Conservation (phyloP, 2,888 invertebrate species). For the Drosophila lacicola region DNA sequence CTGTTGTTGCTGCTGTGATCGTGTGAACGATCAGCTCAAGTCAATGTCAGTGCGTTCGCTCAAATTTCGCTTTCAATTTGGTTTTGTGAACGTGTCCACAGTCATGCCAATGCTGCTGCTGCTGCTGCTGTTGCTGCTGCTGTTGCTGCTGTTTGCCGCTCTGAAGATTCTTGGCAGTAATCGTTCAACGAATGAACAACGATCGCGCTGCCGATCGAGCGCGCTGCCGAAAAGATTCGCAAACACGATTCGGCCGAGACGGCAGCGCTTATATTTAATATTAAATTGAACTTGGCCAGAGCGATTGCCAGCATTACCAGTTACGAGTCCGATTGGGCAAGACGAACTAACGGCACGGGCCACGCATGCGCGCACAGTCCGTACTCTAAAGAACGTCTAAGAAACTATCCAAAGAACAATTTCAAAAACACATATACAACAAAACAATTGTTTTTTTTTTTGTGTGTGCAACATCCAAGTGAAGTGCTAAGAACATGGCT, state of each 20-base stretch:
- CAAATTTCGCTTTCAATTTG: slow-evolving; percentile 64
- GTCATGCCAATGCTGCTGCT: slow-evolving; percentile 51
- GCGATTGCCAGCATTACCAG: slow-evolving; percentile 75
- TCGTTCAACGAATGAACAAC: slow-evolving; percentile 26
- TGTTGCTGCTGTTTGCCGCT: slow-evolving; percentile 3
- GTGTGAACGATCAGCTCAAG: slow-evolving; percentile 65
- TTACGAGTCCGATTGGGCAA: slow-evolving; percentile 73
- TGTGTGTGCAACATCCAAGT: slow-evolving; percentile 22
- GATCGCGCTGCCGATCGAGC: slow-evolving; percentile 36
- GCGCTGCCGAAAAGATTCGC: slow-evolving; percentile 49
- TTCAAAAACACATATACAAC: neutral
- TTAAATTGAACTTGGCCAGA: slow-evolving; percentile 80
- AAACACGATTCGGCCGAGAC: slow-evolving; percentile 53
- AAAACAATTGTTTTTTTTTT: slow-evolving; percentile 15
- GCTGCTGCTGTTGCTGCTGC: slow-evolving; percentile 5
- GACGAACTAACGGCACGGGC: slow-evolving; percentile 68
- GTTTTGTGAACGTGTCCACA: slow-evolving; percentile 67
- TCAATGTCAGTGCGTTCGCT: slow-evolving; percentile 61
- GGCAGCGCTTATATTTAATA: slow-evolving; percentile 65
- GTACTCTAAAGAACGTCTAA: slow-evolving; percentile 15
- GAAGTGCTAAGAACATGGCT: slow-evolving; percentile 39
- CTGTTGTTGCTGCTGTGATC: slow-evolving; percentile 25
- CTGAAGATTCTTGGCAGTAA: slow-evolving; percentile 61
- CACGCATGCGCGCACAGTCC: slow-evolving; percentile 46
- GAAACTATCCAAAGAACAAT: neutral